A percentile compares a stretch with the other conserved stretches of the same genome.
phyloP scores from a whole-genome alignment of 1,140 invertebrate genomes.

The Trachelipus rathkii region DNA sequence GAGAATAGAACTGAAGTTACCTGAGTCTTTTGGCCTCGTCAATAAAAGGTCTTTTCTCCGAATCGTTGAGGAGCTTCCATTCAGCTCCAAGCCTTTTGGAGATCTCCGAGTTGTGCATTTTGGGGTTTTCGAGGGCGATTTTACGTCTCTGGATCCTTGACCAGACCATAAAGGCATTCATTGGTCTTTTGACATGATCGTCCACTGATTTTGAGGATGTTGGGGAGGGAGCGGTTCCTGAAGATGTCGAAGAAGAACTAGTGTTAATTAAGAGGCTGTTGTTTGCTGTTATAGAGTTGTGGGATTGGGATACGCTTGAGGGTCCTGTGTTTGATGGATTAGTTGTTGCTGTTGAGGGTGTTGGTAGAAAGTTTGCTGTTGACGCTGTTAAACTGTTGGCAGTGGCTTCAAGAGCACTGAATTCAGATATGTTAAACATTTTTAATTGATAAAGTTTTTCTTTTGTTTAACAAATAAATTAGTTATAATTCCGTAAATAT shows the following conservation, averaged over 20 bases:
- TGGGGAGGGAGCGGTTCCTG: background rate
- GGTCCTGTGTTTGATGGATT: background rate
- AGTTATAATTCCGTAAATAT: too few relatives aligned
- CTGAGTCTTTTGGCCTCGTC: constrained; percentile 93
- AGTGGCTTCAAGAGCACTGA: background rate
- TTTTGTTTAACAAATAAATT: too few relatives aligned
- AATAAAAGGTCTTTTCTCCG: constrained; percentile 96
- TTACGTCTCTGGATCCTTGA: constrained; percentile 92
- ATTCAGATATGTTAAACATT: constrained; percentile 5
- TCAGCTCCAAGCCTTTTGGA: constrained; percentile 94
- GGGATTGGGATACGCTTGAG: background rate
- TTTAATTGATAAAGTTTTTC: background rate
- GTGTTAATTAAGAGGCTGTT: background rate
- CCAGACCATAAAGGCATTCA: constrained; percentile 99
- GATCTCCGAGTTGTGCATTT: constrained; percentile 99
- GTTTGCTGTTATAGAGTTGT: background rate
- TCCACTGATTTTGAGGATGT: constrained; percentile 17
- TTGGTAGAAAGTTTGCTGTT: background rate
- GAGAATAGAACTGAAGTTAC: background rate
- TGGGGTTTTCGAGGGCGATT: constrained; percentile 99
- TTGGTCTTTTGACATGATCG: constrained; percentile 93
- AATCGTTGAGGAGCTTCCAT: constrained; percentile 95
- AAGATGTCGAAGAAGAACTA: background rate
- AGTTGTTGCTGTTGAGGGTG: background rate
- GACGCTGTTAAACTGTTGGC: background rate